These are phyloP conservation scores for Elephantulus edwardii DNA, from an alignment of 2,113 vertebrate species.

Conservation along the genomic window DNA sequence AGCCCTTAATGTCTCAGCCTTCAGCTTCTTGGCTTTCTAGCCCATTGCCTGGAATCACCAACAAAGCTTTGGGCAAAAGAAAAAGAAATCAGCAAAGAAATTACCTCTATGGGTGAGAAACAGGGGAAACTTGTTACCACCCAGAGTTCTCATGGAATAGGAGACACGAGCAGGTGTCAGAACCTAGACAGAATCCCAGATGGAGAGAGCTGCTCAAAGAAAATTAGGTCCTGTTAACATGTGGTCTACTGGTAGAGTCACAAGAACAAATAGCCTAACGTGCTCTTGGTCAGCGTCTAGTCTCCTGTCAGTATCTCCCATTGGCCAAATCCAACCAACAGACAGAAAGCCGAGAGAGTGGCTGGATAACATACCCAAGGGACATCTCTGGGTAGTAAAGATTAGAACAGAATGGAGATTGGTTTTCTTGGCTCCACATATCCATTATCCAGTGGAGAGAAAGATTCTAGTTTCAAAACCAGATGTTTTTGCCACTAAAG, in stretches of 20 bases:
- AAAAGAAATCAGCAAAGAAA: background rate
- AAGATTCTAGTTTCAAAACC: background rate
- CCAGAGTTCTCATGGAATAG: background rate
- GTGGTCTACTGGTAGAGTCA: fast-evolving
- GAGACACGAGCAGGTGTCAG: background rate
- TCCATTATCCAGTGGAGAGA: background rate
- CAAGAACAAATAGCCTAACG: background rate
- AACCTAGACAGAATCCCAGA: background rate
- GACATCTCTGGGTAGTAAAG: background rate
- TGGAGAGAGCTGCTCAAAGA: background rate
- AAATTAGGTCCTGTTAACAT: background rate
- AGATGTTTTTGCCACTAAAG: background rate
- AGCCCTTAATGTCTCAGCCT: too few species aligned
- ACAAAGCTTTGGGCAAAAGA: background rate
- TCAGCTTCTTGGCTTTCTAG: too few species aligned
- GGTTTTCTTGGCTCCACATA: background rate
- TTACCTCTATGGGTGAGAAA: background rate
- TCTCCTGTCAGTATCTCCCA: fast-evolving
- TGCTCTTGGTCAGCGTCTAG: fast-evolving
- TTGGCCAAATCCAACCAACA: background rate
- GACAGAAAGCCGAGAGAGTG: background rate
- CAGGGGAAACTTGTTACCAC: background rate
- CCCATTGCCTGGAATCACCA: too few species aligned
- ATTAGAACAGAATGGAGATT: background rate
- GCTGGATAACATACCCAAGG: fast-evolving